Evolutionary conservation across 2,888 invertebrate species (phyloP), one percentile per base, ranked within the genome.

Genomic region (Biston stratarius): DNA sequence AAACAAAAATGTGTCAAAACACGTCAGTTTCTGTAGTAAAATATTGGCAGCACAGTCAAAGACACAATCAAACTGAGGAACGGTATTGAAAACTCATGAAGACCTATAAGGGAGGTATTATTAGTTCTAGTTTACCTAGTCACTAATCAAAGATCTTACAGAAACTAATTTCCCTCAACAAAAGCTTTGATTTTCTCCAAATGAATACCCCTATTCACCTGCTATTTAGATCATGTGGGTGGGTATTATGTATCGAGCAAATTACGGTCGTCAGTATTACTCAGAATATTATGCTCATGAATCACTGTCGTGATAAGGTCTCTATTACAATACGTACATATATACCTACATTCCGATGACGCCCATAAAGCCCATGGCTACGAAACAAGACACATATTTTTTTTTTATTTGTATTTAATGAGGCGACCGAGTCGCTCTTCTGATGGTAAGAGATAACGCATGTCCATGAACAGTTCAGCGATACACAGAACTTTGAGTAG

Each of bases 101-200:
- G 8, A 11, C 40, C 55, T 40, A 42, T n/a, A 12, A 5, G 38
- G 24, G 24, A 24, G 24, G 3, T 24, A 24, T 24, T 24, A 24
- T 24, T 24, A 24, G 24, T 24, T 24, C 24, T 24, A 24, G 24
- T 24, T 3, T 24, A 58, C 40, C 33, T 34, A 52, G 24, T 47
- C 15, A 52, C 7, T 45, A 15, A 58, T 45, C 44, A 52, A 42
- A 49, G 40, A n/a, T 40, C 51, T 40, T 57, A 38, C n/a, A 56
- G 51, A 61, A 57, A 51, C 47, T 66, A 58, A 58, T 64, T 64
- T 58, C 45, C 64, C 14, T 52, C 10, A 64, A 64, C 64, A 64
- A 64, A 52, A 44, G 51, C 38, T 51, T 36, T 47, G 51, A 24
- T 64, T 44, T 47, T 15, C 45, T 45, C 14, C 45, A 36, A 38